Evolutionary conservation across 2,797 vertebrate species (phyloP), one percentile per base, ranked within the genome.

Genomic region (Peromyscus aztecus): DNA sequence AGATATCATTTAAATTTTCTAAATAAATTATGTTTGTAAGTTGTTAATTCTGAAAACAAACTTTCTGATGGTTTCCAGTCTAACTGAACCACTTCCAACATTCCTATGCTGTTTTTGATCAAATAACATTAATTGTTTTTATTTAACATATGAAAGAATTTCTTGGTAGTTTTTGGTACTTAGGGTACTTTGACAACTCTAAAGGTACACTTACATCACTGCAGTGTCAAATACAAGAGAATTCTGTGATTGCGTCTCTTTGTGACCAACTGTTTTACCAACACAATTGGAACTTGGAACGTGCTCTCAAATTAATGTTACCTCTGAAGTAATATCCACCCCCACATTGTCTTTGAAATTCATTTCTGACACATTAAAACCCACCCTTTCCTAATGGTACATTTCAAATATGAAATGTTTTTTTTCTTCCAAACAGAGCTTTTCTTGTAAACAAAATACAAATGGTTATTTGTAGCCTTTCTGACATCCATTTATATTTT

Each of bases 311-410:
- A 94, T 95, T 94, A 95, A 78, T 90, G 21, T 77, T 94, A 76
- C 29, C 21, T 94, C 63, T 80, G 57, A 90, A 91, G 5, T 3
- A 77, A 2, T 46, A 37, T 10, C 52, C 10, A 87, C 57, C 21
- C 59, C 17, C 27, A 75, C 6, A 57, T 84, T 78, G 24, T 88
- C 21, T 96, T 95, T 84, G 24, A 93, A 93, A 84, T 77, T 19
- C 82, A 93, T 93, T 97, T 95, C 34, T 94, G 75, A 92, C n/a
- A 89, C 63, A 78, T 89, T 77, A 86, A 91, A 96, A 40, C 34
- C 19, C 89, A 67, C 46, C 10, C 5, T 91, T 92, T 91, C 12
- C 19, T 97, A 89, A 89, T 89, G 29, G 31, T 77, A 61, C 73
- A 76, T 90, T 93, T 91, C 81, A 96, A 94, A 84, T 89, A 61